Percentiles rank a stretch among this genome's conserved stretches.
Conservation (phyloP, 2,113 vertebrate genomes). For the Bombycilla garrulus region DNA sequence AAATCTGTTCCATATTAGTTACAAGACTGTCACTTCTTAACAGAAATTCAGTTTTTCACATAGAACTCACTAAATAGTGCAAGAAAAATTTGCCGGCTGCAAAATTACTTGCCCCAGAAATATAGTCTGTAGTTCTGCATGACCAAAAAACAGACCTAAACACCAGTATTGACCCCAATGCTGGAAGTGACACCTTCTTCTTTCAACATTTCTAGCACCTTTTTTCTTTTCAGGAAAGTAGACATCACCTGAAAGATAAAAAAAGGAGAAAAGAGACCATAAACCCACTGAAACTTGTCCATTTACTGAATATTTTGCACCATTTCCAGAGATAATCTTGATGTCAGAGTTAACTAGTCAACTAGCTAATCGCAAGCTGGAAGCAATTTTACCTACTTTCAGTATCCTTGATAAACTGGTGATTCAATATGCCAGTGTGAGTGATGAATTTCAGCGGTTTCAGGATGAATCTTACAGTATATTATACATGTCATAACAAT, state of each 20-base stretch:
- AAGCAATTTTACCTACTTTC: slow-evolving; percentile 47
- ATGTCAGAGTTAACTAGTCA: slow-evolving; percentile 24
- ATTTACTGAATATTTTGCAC: not conserved
- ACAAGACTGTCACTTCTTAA: not conserved
- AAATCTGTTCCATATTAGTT: not conserved
- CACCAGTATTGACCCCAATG: not conserved
- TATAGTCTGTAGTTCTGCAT: not conserved
- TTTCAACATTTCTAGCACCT: no score
- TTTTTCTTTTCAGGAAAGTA: not conserved
- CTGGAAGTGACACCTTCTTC: not conserved
- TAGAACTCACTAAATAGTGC: not conserved
- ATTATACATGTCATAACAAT: slow-evolving; percentile 72
- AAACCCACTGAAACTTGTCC: not conserved
- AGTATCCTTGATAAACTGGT: slow-evolving; percentile 15
- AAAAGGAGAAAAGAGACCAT: not conserved
- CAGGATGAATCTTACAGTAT: slow-evolving; percentile 57
- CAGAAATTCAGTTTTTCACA: not conserved
- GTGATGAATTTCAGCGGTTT: slow-evolving; percentile 64
- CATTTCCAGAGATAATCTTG: not conserved
- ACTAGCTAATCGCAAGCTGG: slow-evolving; percentile 15
- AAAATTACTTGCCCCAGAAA: not conserved
- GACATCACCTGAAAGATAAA: not conserved
- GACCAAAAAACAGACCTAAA: not conserved
- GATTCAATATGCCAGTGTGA: slow-evolving; percentile 42
- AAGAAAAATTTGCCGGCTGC: not conserved